A percentile compares a stretch with the other conserved stretches of the same genome.
phyloP scores from a whole-genome alignment of 2,888 invertebrate genomes.

The Torymus auratus region DNA sequence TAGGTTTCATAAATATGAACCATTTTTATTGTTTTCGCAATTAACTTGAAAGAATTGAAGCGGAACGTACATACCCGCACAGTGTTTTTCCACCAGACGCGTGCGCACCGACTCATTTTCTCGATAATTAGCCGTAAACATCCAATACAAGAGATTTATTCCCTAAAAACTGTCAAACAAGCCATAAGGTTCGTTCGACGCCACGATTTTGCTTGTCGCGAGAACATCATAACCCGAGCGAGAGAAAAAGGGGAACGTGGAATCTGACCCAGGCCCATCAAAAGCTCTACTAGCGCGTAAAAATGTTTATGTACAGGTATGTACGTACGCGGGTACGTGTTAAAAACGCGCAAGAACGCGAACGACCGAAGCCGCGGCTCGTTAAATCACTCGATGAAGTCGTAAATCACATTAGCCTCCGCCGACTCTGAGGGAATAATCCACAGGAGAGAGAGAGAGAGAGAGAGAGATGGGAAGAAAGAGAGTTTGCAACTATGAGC shows the following conservation, averaged over 20 bases:
- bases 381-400: slow-evolving; percentile 55
- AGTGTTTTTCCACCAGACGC: background rate
- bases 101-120: background rate
- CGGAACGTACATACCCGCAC: no score
- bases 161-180: slow-evolving; percentile 42
- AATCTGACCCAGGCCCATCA: slow-evolving; percentile 42
- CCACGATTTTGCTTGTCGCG: slow-evolving; percentile 30
- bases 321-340: background rate
- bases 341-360: slow-evolving; percentile 31
- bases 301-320: slow-evolving; percentile 9
- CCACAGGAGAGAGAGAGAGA: background rate
- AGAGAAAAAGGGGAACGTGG: background rate
- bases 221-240: slow-evolving; percentile 2
- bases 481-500: slow-evolving; percentile 34
- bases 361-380: slow-evolving; percentile 16
- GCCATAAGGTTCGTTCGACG: slow-evolving; percentile 5
- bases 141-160: slow-evolving; percentile 49
- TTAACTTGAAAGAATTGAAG: background rate
- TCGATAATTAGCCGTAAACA: slow-evolving; percentile 31
- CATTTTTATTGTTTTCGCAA: background rate
- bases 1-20: background rate
- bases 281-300: slow-evolving; percentile 26
- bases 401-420: slow-evolving; percentile 51
- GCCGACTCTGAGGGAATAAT: slow-evolving; percentile 26
- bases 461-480: no score